Conservation (phyloP, 1,140 invertebrate genomes). For the Drosophila albomicans region DNA sequence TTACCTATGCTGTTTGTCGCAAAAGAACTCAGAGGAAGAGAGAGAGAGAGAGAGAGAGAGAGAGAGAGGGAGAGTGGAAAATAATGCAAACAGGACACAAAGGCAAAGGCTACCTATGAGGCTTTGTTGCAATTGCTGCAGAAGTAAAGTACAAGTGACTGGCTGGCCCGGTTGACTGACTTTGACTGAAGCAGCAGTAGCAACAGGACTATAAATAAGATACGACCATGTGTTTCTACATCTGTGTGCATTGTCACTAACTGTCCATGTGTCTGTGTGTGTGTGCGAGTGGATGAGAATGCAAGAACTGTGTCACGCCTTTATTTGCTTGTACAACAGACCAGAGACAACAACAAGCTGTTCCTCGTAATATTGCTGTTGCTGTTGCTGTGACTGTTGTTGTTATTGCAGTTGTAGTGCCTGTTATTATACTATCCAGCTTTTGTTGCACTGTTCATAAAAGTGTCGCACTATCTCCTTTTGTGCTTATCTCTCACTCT, state of each 20-base stretch:
- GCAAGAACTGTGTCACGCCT: conserved; percentile 80
- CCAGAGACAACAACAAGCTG: conserved; percentile 59
- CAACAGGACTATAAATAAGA: conserved; percentile 64
- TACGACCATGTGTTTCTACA: conserved; percentile 44
- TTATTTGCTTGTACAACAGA: conserved; percentile 64
- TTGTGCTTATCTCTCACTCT: conserved; percentile 6
- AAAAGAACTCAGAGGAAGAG: neutral
- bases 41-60: neutral
- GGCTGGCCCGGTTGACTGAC: conserved; percentile 62
- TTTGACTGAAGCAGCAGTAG: conserved; percentile 58
- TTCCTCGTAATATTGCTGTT: conserved; percentile 35
- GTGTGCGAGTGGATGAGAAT: conserved; percentile 53
- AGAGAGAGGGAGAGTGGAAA: neutral
- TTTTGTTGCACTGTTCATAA: conserved; percentile 65
- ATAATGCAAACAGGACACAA: conserved; percentile 55
- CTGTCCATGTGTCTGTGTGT: conserved; percentile 40
- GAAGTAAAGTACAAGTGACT: conserved; percentile 52
- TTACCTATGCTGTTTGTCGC: conserved; percentile 68
- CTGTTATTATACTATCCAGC: conserved; percentile 67
- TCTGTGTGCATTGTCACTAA: conserved; percentile 17
- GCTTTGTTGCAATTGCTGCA: conserved; percentile 56
- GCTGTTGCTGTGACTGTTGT: conserved; percentile 58
- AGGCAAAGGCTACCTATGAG: conserved; percentile 36
- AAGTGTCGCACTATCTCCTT: conserved; percentile 52
- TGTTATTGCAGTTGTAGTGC: conserved; percentile 54